Conservation (phyloP, 1,140 invertebrate species). For the Euura saliciscinereae region DNA sequence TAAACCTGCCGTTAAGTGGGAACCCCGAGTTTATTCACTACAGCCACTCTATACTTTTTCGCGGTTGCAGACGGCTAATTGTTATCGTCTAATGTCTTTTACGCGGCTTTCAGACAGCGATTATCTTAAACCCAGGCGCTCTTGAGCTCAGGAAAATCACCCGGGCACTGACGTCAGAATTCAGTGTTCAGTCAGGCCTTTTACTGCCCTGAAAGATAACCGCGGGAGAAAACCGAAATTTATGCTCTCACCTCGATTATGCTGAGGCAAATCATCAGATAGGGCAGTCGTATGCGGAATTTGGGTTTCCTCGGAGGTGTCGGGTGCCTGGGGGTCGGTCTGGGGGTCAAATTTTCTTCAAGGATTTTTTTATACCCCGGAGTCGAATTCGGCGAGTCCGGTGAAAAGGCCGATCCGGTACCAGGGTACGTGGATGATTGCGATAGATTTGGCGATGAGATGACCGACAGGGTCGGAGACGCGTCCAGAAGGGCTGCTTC, state of each 20-base stretch:
- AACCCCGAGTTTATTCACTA: background rate
- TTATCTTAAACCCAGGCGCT: no score
- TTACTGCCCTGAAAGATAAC: no score
- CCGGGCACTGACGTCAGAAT: no score
- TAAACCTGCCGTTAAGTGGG: conserved; percentile 5
- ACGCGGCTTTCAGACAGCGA: background rate
- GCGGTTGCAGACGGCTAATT: background rate
- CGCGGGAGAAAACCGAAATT: background rate
- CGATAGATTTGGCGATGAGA: conserved; percentile 47
- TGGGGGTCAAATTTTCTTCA: conserved; percentile 41
- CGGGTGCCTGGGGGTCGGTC: conserved; percentile 40
- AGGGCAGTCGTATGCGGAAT: conserved; percentile 56
- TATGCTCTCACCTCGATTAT: conserved; percentile 48
- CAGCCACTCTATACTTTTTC: no score
- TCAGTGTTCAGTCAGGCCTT: no score
- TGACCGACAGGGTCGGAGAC: conserved; percentile 51
- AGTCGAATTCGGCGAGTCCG: conserved; percentile 37
- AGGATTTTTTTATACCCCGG: conserved; percentile 45
- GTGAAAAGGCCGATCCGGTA: conserved; percentile 37
- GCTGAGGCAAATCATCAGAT: conserved; percentile 58
- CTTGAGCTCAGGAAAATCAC: no score
- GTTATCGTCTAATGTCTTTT: background rate
- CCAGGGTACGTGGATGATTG: conserved; percentile 42
- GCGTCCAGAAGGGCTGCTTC: conserved; percentile 51
- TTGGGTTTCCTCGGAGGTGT: conserved; percentile 45